A percentile compares a stretch with the other conserved stretches of the same genome.
Evolutionary conservation across 2,797 vertebrate genomes (phyloP).

Genomic region (Bradypus variegatus): DNA sequence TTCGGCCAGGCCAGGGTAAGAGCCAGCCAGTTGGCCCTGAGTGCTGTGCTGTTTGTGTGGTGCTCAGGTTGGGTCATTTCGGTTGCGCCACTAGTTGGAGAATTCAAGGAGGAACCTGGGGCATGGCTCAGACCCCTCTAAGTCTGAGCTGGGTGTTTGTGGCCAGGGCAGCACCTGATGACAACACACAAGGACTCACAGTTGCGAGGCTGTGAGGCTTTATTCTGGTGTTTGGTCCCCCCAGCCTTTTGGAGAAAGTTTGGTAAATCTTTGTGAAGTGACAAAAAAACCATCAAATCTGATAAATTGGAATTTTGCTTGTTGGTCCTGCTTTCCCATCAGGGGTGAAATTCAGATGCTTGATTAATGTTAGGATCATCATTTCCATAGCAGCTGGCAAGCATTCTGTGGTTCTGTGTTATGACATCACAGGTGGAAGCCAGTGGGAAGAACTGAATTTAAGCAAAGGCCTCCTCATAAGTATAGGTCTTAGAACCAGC

Average conservation of each 20-base stretch:
- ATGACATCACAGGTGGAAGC: slow-evolving; percentile 57
- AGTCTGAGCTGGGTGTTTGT: neutral
- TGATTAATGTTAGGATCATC: neutral
- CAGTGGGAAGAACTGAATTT: neutral
- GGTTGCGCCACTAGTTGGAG: neutral
- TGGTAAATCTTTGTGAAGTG: neutral
- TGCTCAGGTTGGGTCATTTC: neutral
- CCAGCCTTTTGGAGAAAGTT: neutral
- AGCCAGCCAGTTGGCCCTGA: neutral
- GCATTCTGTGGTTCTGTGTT: slow-evolving; percentile 38
- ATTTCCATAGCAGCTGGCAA: slow-evolving; percentile 38
- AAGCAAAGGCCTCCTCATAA: neutral
- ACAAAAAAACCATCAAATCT: neutral
- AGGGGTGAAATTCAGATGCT: neutral
- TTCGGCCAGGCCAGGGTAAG: neutral
- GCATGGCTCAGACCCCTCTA: neutral
- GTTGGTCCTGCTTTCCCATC: neutral
- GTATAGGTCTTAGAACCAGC: neutral
- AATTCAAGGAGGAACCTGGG: neutral
- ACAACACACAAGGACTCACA: fast-evolving
- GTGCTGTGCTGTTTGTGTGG: neutral
- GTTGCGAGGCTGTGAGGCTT: neutral
- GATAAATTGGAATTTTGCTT: neutral
- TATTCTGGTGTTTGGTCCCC: neutral
- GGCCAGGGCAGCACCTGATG: neutral